These are phyloP conservation scores for Arnoldichthys spilopterus DNA, from an alignment of 2,797 vertebrate genomes.

Conservation along the genomic window DNA sequence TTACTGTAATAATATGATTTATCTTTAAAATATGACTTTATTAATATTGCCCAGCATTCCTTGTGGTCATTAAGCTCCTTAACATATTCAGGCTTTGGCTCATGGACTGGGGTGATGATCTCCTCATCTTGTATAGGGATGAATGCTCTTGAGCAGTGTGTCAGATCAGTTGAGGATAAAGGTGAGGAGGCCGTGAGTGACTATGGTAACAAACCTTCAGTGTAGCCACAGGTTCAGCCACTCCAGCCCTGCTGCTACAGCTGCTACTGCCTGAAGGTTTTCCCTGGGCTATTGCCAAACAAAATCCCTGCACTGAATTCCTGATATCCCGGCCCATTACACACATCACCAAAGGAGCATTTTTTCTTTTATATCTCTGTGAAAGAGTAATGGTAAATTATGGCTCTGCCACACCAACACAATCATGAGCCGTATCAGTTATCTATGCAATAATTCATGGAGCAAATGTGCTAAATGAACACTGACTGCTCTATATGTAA, in stretches of 20 bases:
- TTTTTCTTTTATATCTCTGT: background rate
- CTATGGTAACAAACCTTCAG: background rate
- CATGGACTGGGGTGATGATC: too few species aligned
- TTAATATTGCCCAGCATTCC: background rate
- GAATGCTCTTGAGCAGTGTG: background rate
- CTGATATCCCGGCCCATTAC: background rate
- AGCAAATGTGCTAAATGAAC: background rate
- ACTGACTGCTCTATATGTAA: background rate
- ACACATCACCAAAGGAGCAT: background rate
- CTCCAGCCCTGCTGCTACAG: background rate
- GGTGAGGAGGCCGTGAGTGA: background rate
- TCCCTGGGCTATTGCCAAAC: background rate
- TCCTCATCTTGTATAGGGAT: background rate
- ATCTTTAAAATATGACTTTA: background rate
- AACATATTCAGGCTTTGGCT: too few species aligned
- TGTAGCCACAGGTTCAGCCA: conserved; percentile 4
- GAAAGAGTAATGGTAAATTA: background rate
- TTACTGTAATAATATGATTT: background rate
- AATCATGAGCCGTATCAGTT: background rate
- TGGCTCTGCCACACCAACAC: background rate
- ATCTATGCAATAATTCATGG: background rate
- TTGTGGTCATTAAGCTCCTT: background rate
- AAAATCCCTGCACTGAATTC: background rate
- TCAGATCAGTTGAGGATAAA: conserved; percentile 2
- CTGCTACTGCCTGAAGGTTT: background rate